A percentile compares a stretch with the other conserved stretches of the same genome.
These are phyloP conservation scores for Dendrocincla tyrannina DNA, from an alignment of 2,797 vertebrate genomes.

Conservation along the genomic window DNA sequence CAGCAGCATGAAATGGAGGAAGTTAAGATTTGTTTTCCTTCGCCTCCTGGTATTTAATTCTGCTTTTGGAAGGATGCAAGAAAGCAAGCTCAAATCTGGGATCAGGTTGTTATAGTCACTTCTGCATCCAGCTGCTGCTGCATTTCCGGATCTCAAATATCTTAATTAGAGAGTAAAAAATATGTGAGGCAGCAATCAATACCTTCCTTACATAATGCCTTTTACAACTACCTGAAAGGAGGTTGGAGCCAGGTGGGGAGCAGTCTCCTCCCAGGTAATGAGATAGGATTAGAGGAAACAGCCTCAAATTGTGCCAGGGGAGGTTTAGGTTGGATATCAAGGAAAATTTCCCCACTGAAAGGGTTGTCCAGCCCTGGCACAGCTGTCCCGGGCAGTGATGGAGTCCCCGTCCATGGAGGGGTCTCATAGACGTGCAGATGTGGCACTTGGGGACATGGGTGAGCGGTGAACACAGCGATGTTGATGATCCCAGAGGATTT, in stretches of 20 bases:
- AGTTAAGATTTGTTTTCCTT: not conserved
- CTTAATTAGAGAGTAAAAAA: not conserved
- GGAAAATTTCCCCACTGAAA: not conserved
- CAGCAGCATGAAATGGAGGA: not conserved
- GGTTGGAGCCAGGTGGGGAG: not conserved
- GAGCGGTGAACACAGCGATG: fast-evolving
- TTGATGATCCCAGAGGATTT: fast-evolving
- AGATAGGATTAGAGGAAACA: not conserved
- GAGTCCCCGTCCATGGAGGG: not conserved
- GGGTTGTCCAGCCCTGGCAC: not conserved
- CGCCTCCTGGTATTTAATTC: not conserved
- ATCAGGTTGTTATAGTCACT: not conserved
- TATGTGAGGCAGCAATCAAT: not conserved
- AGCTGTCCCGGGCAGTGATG: not conserved
- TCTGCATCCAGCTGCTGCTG: not conserved
- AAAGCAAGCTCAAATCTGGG: not conserved
- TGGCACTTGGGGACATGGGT: fast-evolving
- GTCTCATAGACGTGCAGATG: not conserved
- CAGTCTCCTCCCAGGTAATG: not conserved
- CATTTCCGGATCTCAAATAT: not conserved
- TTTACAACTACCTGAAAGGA: not conserved
- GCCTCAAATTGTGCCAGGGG: fast-evolving
- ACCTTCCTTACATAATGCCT: fast-evolving
- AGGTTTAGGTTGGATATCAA: not conserved
- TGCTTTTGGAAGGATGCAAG: not conserved